Evolutionary conservation across 2,797 vertebrate species (phyloP).

Genomic region (Epinephelus malabaricus): DNA sequence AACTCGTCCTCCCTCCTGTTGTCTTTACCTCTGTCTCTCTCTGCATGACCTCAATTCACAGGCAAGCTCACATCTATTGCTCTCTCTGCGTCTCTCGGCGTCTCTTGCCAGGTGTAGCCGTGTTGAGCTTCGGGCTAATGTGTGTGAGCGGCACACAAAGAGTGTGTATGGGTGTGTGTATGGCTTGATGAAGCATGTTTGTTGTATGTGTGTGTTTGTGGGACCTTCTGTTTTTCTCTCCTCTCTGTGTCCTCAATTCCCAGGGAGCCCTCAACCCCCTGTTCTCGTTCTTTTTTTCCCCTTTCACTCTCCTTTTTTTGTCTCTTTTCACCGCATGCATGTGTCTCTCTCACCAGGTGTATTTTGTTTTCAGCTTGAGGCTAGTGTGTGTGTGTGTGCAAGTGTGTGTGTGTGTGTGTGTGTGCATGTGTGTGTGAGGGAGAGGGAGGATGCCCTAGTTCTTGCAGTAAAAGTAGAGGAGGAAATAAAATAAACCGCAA

Average conservation of each 20-base stretch:
- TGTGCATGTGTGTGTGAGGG: not conserved
- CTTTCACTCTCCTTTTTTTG: constrained; percentile 22
- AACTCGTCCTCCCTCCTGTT: constrained; percentile 65
- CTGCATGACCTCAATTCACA: constrained; percentile 81
- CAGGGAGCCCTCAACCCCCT: constrained; percentile 33
- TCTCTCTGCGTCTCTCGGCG: constrained; percentile 57
- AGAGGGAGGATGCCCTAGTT: constrained; percentile 72
- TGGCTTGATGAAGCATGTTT: constrained; percentile 57
- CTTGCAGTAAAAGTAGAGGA: constrained; percentile 64
- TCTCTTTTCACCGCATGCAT: constrained; percentile 47
- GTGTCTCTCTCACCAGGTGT: constrained; percentile 78
- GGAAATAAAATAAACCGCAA: constrained; percentile 73
- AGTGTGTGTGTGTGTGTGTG: not conserved
- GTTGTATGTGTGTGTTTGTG: constrained; percentile 31
- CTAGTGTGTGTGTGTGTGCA: constrained; percentile 68
- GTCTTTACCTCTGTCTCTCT: constrained; percentile 75
- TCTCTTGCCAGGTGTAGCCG: constrained; percentile 76
- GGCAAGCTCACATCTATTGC: constrained; percentile 68
- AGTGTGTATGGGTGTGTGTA: constrained; percentile 11
- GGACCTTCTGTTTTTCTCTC: constrained; percentile 57
- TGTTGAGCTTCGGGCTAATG: constrained; percentile 68
- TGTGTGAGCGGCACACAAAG: constrained; percentile 41
- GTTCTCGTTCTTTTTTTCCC: not conserved
- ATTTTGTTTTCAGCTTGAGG: constrained; percentile 76
- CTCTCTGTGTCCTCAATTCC: constrained; percentile 72